Conservation (phyloP, 2,797 vertebrate species). For the Momotus momota region DNA sequence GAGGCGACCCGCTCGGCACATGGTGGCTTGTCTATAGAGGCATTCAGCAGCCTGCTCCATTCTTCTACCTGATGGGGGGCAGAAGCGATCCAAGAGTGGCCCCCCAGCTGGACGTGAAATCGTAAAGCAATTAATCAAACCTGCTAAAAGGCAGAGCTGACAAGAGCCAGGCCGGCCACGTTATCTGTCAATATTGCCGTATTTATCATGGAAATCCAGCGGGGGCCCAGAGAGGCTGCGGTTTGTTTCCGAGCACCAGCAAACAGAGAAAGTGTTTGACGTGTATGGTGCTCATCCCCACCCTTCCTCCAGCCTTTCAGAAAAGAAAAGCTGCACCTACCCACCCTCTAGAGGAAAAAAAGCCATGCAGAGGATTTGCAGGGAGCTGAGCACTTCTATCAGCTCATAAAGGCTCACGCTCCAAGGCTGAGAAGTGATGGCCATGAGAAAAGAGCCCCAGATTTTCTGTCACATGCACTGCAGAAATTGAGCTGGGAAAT, state of each 20-base stretch:
- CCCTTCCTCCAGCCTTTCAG: background rate
- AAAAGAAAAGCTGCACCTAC: constrained; percentile 32
- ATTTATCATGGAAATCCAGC: constrained; percentile 96
- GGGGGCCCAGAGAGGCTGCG: constrained; percentile 50
- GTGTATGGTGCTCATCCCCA: constrained; percentile 78
- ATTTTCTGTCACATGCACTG: rapidly evolving
- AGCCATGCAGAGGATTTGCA: background rate
- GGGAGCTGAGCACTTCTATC: background rate
- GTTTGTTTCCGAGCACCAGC: constrained; percentile 65
- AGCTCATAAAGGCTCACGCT: background rate
- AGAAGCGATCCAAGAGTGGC: constrained; percentile 71
- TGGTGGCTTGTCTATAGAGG: constrained; percentile 78
- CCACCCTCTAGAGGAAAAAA: constrained; percentile 22
- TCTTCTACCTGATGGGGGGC: constrained; percentile 80
- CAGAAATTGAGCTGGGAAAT: background rate
- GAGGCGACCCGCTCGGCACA: constrained; percentile 86
- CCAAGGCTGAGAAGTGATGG: background rate
- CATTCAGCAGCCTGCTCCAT: constrained; percentile 76
- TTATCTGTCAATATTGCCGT: constrained; percentile 84
- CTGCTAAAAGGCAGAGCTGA: constrained; percentile 88
- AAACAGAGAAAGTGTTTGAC: constrained; percentile 82
- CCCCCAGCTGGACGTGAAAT: constrained; percentile 88
- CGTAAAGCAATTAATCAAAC: constrained; percentile 98
- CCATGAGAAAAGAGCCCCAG: background rate
- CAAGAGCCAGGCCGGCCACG: constrained; percentile 86